Percentiles rank a stretch among this genome's conserved stretches.
These are phyloP conservation scores for Myotis lucifugus DNA, from an alignment of 2,113 vertebrate genomes.

Conservation along the genomic window DNA sequence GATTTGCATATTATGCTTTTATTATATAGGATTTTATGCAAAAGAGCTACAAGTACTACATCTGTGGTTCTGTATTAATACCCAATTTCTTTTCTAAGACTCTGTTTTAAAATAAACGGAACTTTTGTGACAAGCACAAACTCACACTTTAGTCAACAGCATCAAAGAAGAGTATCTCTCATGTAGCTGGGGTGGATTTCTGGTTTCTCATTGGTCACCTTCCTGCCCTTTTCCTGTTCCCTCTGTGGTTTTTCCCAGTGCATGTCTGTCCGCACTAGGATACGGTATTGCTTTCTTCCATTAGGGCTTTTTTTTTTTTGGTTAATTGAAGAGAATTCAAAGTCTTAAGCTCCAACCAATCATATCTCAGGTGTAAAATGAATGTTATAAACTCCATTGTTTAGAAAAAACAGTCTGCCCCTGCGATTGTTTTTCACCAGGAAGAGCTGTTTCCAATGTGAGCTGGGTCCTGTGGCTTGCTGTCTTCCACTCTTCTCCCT, in stretches of 20 bases:
- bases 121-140: not conserved
- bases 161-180: not conserved
- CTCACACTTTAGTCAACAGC: not conserved
- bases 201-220: not conserved
- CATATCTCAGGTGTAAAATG: not conserved
- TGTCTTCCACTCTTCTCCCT: not conserved
- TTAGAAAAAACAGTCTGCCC: not conserved
- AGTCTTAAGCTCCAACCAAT: not conserved
- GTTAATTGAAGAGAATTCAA: not conserved
- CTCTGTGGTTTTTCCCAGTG: not conserved
- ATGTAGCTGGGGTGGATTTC: not conserved
- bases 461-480: no score
- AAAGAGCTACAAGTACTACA: not conserved
- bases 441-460: not conserved
- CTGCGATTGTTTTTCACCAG: not conserved
- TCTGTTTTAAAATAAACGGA: not conserved
- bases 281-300: not conserved
- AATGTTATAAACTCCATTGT: not conserved
- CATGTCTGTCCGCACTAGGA: not conserved
- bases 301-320: not conserved
- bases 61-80: not conserved
- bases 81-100: not conserved
- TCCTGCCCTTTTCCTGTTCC: not conserved
- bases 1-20: no score
- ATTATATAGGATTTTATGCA: not conserved